Base-by-base conservation (phyloP, 2,888 invertebrate genomes). In the Galerucella pusilla region DNA sequence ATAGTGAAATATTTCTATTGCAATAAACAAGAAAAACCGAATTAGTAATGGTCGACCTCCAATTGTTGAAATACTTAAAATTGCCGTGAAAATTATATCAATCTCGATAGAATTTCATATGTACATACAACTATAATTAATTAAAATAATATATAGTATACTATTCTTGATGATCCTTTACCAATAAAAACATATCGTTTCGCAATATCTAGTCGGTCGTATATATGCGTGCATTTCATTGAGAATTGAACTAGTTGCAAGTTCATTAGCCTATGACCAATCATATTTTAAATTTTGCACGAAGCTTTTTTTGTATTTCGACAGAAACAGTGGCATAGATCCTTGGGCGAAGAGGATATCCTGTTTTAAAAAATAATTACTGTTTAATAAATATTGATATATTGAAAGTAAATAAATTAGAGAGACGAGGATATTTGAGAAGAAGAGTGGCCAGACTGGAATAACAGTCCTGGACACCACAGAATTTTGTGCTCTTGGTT, bases 211-310 rank as follows among this genome's bases (percentile, higher is more conserved):
- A 65, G 64, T 45, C 46, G 64, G 45, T 65, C 46, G 64, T 46
- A 64, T 66, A 72, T 60, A 72, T 72, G 72, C 66, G 72, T 72
- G 72, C 52, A 67, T 71, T 72, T 45, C 66, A 65, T 60, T 72
- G 66, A 72, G 57, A 66, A 72, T 49, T 72, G 72, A 72, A 72
- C 72, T 72, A 72, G 72, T 59, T 72, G 72, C 72, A 72, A 66
- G 72, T 73, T 75, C 76, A 73, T 73, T 73, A 73, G 76, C 73
- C 76, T 76, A 76, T 76, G 73, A 76, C 76, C 71, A 76, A 76
- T 76, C 76, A 73, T 73, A 73, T 63, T 70, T 71, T 68, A 73
- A 75, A 67, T 71, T 71, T 71, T 73, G 73, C 73, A 71, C 72
- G 72, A 75, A 73, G 67, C 59, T 73, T 73, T 66, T 73, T 61